Evolutionary conservation across 2,113 vertebrate species (phyloP).

Genomic region (Cheilinus undulatus): DNA sequence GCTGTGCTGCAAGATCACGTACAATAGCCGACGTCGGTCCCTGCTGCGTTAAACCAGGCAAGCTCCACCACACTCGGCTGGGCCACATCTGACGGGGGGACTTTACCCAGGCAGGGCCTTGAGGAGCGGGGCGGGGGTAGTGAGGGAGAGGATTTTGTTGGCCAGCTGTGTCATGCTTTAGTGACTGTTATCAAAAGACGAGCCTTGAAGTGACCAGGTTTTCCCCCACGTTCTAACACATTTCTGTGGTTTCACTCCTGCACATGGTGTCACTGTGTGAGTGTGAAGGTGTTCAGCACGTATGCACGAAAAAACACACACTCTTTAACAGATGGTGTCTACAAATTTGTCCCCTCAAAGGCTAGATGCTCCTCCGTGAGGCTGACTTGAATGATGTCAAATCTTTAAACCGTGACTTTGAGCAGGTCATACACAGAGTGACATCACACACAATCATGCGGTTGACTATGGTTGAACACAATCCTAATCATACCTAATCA

Average conservation of each 20-base stretch:
- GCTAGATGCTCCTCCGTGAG: background rate
- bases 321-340: conserved; percentile 57
- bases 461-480: too few relatives aligned
- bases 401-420: conserved; percentile 28
- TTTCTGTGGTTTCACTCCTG: conserved; percentile 38
- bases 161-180: conserved; percentile 76
- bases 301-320: background rate
- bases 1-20: conserved; percentile 69
- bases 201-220: conserved; percentile 20
- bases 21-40: conserved; percentile 68
- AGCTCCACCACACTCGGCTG: conserved; percentile 74
- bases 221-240: conserved; percentile 23
- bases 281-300: background rate
- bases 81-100: conserved; percentile 71
- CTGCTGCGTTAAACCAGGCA: conserved; percentile 74
- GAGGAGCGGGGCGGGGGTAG: conserved; percentile 11
- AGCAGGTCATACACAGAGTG: conserved; percentile 24
- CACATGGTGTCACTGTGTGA: conserved; percentile 18
- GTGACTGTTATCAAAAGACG: conserved; percentile 60
- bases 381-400: conserved; percentile 26
- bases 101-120: conserved; percentile 38
- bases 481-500: too few relatives aligned
- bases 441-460: too few relatives aligned
- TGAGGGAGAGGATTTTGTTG: conserved; percentile 37
- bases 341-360: conserved; percentile 52